Evolutionary conservation across 2,888 invertebrate genomes (phyloP).

Genomic region (Drosophila borealis): DNA sequence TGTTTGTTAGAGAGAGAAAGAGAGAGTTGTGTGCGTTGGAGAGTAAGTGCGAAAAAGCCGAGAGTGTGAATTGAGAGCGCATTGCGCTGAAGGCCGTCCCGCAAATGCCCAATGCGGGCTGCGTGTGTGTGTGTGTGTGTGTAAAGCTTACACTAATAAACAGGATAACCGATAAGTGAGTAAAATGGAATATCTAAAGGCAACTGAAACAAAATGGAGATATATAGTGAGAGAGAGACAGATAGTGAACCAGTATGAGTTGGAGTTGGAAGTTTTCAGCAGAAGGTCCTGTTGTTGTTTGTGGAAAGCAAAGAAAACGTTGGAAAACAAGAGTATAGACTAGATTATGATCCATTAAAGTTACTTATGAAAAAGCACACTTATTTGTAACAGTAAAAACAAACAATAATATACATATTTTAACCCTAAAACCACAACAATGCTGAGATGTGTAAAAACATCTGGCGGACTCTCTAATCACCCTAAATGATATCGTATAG

Average conservation of each 20-base stretch:
- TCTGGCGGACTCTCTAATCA: conserved; percentile 13
- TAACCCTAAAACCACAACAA: not conserved
- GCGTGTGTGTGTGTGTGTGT: not conserved
- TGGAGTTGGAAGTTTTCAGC: not conserved
- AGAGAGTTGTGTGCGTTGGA: conserved; percentile 1
- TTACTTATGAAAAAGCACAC: no score
- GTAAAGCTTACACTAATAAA: not conserved
- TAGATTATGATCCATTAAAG: no score
- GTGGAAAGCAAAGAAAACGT: no score
- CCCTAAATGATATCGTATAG: conserved; percentile 14
- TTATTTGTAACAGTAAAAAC: no score
- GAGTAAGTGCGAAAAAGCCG: not conserved
- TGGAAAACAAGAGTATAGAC: no score
- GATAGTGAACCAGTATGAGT: not conserved
- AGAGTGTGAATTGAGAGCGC: conserved; percentile 15
- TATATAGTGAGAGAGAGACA: not conserved
- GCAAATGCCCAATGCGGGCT: not conserved
- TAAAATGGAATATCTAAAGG: not conserved
- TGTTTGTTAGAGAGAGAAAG: conserved; percentile 3
- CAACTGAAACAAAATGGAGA: not conserved
- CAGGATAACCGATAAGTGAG: not conserved
- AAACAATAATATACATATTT: not conserved
- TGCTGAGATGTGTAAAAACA: conserved; percentile 15
- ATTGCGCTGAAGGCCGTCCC: conserved; percentile 10
- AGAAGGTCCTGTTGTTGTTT: not conserved